Evolutionary conservation across 2,113 vertebrate species (phyloP).

Genomic region (Tringa solitaria): DNA sequence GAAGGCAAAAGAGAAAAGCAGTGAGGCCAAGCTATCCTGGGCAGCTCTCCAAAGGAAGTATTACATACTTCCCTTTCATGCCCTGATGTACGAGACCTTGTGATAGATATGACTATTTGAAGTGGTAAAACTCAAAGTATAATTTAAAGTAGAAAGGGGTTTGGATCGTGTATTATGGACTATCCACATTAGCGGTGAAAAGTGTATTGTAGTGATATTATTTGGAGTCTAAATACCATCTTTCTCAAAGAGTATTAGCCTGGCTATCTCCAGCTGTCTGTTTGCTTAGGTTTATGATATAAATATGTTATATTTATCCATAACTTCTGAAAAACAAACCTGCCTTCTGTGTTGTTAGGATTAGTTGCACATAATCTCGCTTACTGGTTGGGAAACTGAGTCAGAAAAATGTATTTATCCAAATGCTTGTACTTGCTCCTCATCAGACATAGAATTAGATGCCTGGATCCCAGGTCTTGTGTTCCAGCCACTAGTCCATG

Average conservation of each 20-base stretch:
- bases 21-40: background rate
- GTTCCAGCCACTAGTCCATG: background rate
- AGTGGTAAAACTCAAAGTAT: background rate
- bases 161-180: background rate
- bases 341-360: background rate
- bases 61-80: background rate
- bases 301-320: background rate
- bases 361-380: background rate
- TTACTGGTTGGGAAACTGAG: background rate
- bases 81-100: background rate
- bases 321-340: background rate
- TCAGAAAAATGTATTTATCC: background rate
- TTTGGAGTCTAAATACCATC: background rate
- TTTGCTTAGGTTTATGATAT: background rate
- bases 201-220: background rate
- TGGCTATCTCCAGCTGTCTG: background rate
- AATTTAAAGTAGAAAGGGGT: background rate
- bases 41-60: conserved; percentile 16
- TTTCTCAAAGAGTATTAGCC: background rate
- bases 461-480: background rate
- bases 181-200: background rate
- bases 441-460: background rate
- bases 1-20: background rate
- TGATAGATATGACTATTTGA: background rate
- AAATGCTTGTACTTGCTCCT: background rate